Conservation (phyloP, 2,888 invertebrate genomes). For the Rotaria sp. region DNA sequence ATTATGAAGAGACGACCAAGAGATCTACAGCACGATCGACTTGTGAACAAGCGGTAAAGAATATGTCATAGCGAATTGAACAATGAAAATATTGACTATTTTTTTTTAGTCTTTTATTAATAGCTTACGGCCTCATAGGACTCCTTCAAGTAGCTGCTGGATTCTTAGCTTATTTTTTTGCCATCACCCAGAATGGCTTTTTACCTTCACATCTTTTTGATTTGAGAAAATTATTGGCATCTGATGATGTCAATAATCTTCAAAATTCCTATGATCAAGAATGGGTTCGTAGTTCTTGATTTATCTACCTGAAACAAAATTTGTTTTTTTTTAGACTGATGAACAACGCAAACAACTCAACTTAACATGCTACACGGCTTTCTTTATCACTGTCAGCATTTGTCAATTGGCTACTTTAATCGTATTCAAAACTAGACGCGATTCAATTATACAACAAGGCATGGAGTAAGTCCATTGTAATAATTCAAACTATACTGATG, state of each 20-base stretch:
- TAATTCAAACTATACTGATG: too few relatives aligned
- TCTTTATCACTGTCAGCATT: slow-evolving; percentile 45
- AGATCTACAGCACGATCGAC: slow-evolving; percentile 75
- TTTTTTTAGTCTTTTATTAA: slow-evolving; percentile 72
- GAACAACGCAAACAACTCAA: slow-evolving; percentile 45
- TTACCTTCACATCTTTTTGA: slow-evolving; percentile 76
- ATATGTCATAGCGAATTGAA: too few relatives aligned
- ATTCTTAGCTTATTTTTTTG: slow-evolving; percentile 95
- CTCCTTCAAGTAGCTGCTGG: slow-evolving; percentile 97
- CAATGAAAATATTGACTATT: neutral
- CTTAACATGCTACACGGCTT: slow-evolving; percentile 46
- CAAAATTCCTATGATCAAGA: slow-evolving; percentile 93
- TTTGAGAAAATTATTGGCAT: slow-evolving; percentile 89
- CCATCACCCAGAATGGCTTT: slow-evolving; percentile 97
- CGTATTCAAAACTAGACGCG: slow-evolving; percentile 43
- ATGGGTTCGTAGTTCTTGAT: slow-evolving; percentile 73
- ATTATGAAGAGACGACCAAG: slow-evolving; percentile 82
- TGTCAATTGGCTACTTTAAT: slow-evolving; percentile 45
- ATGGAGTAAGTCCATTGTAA: too few relatives aligned
- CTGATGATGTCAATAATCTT: slow-evolving; percentile 89
- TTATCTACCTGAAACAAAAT: slow-evolving; percentile 62
- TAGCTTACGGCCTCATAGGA: slow-evolving; percentile 95
- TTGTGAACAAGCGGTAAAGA: slow-evolving; percentile 63
- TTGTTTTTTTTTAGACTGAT: slow-evolving; percentile 44
- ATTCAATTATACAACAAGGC: slow-evolving; percentile 46